Base-by-base conservation (phyloP, 2,113 vertebrate species). In the Pithys albifrons region DNA sequence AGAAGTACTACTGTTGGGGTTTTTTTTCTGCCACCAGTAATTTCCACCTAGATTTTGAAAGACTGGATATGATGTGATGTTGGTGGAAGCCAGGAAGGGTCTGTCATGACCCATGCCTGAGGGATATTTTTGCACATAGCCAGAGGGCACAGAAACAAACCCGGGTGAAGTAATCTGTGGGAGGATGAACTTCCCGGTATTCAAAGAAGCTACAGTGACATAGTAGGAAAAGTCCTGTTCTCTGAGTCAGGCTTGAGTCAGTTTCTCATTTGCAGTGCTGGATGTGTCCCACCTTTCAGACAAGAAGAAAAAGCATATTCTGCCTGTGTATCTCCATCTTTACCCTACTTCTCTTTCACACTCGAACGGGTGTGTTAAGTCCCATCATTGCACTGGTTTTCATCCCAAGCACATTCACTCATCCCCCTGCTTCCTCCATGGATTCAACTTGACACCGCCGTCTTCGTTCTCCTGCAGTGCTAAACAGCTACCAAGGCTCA, bases 171-270 rank as follows among this genome's bases (percentile, higher is more conserved):
- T 62, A 62, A 89, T 85, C 65, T 78, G 91, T 54, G 85, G 91
- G 85, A 93, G 75, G 61, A 91, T 55, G 80, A 89, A 74, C 73
- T 70, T 94, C 77, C 80, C 3, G 16, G 80, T 27, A 93, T 93
- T 85, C 89, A 86, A 28, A 92, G 72, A 80, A 80, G 48, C 74
- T 73, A 14, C 10, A 93, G 11, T 74, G 83, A 88, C 79, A 80
- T 10, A 12, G 76, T 8, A 74, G 79, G 75, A 91, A n/a, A 62
- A 94, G 70, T 83, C 20, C 69, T 91, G 0, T 33, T 83, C 85
- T 80, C 72, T 88, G 94, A 97, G 85, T 92, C 94, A 93, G 92
- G 13, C 78, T 79, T 82, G 94, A 96, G 78, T 81, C 93, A 88
- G 57, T 29, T 62, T 35, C 75, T 81, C 66, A 29, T 48, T 37